Conservation (phyloP, 1,140 invertebrate genomes). For the Tetraneura akinire region DNA sequence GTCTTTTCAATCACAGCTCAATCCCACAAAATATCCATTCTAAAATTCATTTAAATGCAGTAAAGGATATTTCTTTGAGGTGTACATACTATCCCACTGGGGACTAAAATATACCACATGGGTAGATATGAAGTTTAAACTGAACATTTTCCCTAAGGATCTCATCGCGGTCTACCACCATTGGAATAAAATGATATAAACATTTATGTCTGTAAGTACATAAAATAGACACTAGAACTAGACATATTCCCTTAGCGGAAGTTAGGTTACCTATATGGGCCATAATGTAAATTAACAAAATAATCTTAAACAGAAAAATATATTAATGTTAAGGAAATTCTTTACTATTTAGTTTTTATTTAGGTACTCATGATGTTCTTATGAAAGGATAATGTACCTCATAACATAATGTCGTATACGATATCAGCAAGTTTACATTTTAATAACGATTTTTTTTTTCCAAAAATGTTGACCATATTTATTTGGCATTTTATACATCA, state of each 20-base stretch:
- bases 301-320: neutral
- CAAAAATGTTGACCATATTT: slow-evolving; percentile 19
- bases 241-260: no score
- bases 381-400: no score
- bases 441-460: neutral
- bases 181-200: slow-evolving; percentile 1
- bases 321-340: no score
- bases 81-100: neutral
- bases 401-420: no score
- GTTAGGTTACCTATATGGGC: no score
- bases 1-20: neutral
- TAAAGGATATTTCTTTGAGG: neutral
- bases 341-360: no score
- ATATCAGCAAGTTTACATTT: neutral
- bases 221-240: no score
- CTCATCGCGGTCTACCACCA: neutral
- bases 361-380: no score
- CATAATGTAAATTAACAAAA: neutral
- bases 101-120: slow-evolving; percentile 3
- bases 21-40: neutral
- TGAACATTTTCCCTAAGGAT: neutral
- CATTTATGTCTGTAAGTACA: neutral
- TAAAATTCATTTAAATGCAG: slow-evolving; percentile 12
- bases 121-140: neutral
- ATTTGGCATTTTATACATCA: slow-evolving; percentile 34